phyloP scores from a whole-genome alignment of 2,797 vertebrate species.

The Melanotaenia nigrans region DNA sequence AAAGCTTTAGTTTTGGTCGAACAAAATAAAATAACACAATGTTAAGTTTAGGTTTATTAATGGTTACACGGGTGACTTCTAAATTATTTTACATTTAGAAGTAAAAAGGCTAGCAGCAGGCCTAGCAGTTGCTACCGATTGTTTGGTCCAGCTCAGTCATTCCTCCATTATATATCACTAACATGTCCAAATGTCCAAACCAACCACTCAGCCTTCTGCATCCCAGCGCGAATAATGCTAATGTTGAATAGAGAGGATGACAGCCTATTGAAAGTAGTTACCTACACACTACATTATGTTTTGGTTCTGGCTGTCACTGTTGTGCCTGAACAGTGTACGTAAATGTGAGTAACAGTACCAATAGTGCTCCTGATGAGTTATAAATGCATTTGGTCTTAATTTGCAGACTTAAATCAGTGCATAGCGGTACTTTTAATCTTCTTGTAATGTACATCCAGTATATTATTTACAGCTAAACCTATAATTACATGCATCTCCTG shows the following conservation, averaged over 20 bases:
- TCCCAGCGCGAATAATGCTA: constrained; percentile 30
- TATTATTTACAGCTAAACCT: background rate
- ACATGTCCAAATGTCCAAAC: constrained; percentile 15
- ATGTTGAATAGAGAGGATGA: constrained; percentile 12
- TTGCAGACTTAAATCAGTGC: background rate
- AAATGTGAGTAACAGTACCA: background rate
- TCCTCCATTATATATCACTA: constrained; percentile 43
- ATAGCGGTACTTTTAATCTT: background rate
- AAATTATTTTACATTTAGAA: background rate
- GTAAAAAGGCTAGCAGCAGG: background rate
- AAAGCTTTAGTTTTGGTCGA: background rate
- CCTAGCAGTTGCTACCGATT: background rate
- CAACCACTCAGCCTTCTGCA: constrained; percentile 24
- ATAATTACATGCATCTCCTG: background rate
- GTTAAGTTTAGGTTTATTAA: too few relatives aligned
- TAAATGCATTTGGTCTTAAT: background rate
- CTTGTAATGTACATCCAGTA: background rate
- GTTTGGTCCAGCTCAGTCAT: background rate
- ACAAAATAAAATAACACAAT: background rate
- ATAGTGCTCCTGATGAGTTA: background rate
- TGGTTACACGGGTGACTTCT: background rate
- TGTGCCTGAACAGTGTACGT: constrained; percentile 6
- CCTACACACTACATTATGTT: constrained; percentile 10
- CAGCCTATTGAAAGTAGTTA: constrained; percentile 5
- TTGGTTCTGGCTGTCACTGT: constrained; percentile 28